Evolutionary conservation across 2,888 invertebrate species (phyloP).

Genomic region (Spodoptera littoralis): DNA sequence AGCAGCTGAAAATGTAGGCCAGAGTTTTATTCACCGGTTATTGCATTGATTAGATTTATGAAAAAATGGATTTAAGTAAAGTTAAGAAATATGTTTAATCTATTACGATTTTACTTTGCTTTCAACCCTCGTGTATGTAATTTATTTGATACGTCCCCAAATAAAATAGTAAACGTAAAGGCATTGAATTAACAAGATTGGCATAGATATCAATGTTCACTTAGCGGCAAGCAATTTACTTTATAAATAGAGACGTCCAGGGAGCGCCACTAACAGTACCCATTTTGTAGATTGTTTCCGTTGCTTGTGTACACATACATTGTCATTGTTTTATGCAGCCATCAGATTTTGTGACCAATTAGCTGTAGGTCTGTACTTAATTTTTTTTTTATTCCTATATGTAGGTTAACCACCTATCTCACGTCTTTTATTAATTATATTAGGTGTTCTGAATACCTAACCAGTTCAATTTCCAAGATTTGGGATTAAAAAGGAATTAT

Average conservation of each 20-base stretch:
- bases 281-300: constrained; percentile 82
- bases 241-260: constrained; percentile 82
- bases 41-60: constrained; percentile 2
- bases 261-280: constrained; percentile 82
- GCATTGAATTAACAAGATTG: constrained; percentile 75
- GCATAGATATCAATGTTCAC: constrained; percentile 78
- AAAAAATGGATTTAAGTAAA: too few relatives aligned
- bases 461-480: too few relatives aligned
- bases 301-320: constrained; percentile 57
- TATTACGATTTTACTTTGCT: background rate
- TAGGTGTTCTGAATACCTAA: too few relatives aligned
- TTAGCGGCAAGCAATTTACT: constrained; percentile 81
- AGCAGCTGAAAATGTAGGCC: constrained; percentile 66
- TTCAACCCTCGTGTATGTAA: constrained; percentile 40
- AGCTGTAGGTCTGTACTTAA: constrained; percentile 10
- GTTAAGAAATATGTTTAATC: background rate
- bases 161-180: constrained; percentile 56
- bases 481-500: too few relatives aligned
- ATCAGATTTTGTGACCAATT: constrained; percentile 32
- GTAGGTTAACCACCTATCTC: too few relatives aligned
- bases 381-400: constrained; percentile 7
- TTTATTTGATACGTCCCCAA: constrained; percentile 38
- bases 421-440: too few relatives aligned
- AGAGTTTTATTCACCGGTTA: constrained; percentile 18
- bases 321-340: constrained; percentile 46